Evolutionary conservation across 2,797 vertebrate genomes (phyloP), one percentile per base, ranked within the genome.

Genomic region (Chelmon rostratus): DNA sequence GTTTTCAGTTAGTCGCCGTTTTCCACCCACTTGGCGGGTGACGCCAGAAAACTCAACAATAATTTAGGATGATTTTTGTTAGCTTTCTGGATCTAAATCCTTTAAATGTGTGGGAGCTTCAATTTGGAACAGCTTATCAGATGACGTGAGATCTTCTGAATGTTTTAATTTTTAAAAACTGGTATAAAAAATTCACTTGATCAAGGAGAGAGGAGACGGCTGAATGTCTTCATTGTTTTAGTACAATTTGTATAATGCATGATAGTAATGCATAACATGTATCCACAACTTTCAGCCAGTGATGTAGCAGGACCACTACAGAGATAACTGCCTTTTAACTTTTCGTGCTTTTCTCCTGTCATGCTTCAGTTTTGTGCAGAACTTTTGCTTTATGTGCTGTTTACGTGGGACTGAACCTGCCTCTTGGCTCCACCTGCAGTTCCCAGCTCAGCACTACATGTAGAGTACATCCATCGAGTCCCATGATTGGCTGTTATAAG

Each of bases 361-460:
- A n/a, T n/a, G 5, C 8, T 52, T 9, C 3, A 58, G 42, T 52
- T n/a, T 49, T 23, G 11, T 23, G 28, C 28, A 28, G 4, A 42
- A 13, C 13, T 42, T 11, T 23, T 28, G 28, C 28, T 28, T 28
- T 28, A 3, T 28, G 28, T 28, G 28, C 28, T 54, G 28, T 52
- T 7, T 25, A 8, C 6, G 16, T 13, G 25, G 46, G 16, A 69
- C 21, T 11, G 65, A 70, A 47, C 31, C 5, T 52, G 3, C 4
- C 4, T 33, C 76, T 33, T 79, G 52, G 79, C 9, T 7, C 65
- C 88, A 68, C 77, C 82, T 79, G 66, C n/a, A 49, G 75, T 44
- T 62, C n/a, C 0, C 3, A 37, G 0, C 28, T 3, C 31, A 25
- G 47, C 21, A 74, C 61, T 78, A 35, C 67, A 78, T 21, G 37